Evolutionary conservation across 2,113 vertebrate genomes (phyloP), one percentile per base, ranked within the genome.

Genomic region (Manacus vitellinus): DNA sequence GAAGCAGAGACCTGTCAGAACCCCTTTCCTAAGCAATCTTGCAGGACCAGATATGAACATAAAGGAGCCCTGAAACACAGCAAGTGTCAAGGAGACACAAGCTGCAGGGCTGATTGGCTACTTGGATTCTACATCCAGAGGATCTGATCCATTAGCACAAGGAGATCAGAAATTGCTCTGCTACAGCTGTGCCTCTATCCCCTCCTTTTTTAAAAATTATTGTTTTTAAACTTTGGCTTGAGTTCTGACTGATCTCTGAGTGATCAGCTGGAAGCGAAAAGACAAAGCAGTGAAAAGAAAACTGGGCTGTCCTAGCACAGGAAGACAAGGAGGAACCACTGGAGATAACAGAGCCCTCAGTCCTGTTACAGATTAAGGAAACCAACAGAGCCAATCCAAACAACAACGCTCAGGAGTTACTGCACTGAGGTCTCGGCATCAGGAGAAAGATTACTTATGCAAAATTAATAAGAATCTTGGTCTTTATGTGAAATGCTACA

Each of bases 391-490:
- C 59, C 31, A 25, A 27, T 14, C 47, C 33, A 77, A 88, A 79
- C 22, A 31, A 44, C 54, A 68, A 18, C 0, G 22, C 46, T 55
- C 51, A 18, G 35, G 74, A 89, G 14, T 66, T 33, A 63, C 0
- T 51, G 33, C 33, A 19, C 37, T 73, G 67, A 25, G 61, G 31
- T 77, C 75, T 25, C 56, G 31, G 66, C 71, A 89, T 47, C 54
- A 52, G 63, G 55, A 90, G 10, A n/a, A 78, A 73, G 17, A 49
- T 10, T n/a, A 56, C 44, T 78, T 85, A 73, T 77, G 67, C 65
- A 86, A 94, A 95, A 95, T 92, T 79, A 92, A 86, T 90, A 96
- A 43, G 55, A 61, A 65, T 27, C n/a, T 37, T 51, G 65, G 80
- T 55, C 41, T 79, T 77, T 22, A 52, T 35, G 21, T 68, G 63